These are phyloP conservation scores for Calidris pygmaea DNA, from an alignment of 2,113 vertebrate species.

Conservation along the genomic window DNA sequence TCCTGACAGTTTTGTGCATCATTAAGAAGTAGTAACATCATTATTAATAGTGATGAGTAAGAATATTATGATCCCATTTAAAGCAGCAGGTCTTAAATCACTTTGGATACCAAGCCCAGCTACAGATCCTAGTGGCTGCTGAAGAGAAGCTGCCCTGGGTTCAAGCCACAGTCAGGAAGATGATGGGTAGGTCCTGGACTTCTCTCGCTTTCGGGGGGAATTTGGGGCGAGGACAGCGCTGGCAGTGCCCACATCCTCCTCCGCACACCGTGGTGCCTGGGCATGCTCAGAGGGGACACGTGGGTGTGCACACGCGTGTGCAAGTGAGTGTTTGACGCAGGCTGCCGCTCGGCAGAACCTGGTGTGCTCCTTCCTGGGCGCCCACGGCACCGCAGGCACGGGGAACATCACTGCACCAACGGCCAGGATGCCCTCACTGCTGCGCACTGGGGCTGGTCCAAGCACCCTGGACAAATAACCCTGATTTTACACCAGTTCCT, in stretches of 20 bases:
- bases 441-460: rapidly evolving
- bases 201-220: rapidly evolving
- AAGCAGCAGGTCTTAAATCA: neutral
- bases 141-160: neutral
- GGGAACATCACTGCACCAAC: neutral
- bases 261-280: rapidly evolving
- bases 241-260: neutral
- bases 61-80: neutral
- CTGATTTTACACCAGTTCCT: neutral
- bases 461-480: too few species aligned
- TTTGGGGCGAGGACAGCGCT: rapidly evolving
- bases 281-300: neutral
- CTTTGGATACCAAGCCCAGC: neutral
- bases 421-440: neutral
- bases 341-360: neutral
- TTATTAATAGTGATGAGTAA: neutral
- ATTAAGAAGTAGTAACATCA: constrained; percentile 7
- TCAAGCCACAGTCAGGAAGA: rapidly evolving
- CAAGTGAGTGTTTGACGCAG: neutral
- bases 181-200: rapidly evolving
- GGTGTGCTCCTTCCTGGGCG: rapidly evolving
- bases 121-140: neutral
- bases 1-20: constrained; percentile 26
- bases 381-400: neutral
- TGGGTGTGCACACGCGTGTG: neutral